Conservation (phyloP, 2,113 vertebrate species). For the Podilymbus podiceps region DNA sequence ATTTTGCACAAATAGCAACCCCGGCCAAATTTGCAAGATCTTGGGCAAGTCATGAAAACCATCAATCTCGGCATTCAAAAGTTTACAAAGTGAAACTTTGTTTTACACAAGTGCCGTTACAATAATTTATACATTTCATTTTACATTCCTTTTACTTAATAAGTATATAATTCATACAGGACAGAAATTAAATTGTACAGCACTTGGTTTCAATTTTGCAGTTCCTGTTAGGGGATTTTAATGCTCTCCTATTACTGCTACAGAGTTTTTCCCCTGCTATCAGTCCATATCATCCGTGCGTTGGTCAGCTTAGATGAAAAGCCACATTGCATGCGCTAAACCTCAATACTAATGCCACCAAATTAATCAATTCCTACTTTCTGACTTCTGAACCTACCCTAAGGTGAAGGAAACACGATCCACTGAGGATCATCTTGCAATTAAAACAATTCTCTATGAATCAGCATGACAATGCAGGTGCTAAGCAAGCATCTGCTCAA, state of each 20-base stretch:
- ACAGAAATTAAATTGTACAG: constrained; percentile 21
- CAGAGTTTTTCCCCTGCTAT: not conserved
- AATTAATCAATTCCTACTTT: constrained; percentile 59
- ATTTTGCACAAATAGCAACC: constrained; percentile 1
- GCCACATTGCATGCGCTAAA: not conserved
- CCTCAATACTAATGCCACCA: constrained; percentile 22
- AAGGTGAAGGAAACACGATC: constrained; percentile 46
- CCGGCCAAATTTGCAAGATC: constrained; percentile 10
- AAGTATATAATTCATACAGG: constrained; percentile 22
- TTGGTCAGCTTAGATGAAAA: constrained; percentile 10
- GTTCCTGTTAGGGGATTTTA: constrained; percentile 34
- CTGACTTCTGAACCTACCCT: constrained; percentile 39
- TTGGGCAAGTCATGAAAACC: constrained; percentile 24
- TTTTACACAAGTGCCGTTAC: not conserved
- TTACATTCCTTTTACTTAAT: constrained; percentile 30
- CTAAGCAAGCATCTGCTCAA: constrained; percentile 67
- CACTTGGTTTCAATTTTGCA: constrained; percentile 56
- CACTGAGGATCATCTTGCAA: constrained; percentile 56
- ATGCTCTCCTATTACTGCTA: not conserved
- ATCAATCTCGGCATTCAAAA: constrained; percentile 27
- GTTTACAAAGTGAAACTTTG: constrained; percentile 40
- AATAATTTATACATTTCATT: constrained; percentile 55
- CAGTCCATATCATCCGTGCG: not conserved
- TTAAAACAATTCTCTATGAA: constrained; percentile 71
- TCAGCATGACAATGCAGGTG: constrained; percentile 73